Base-by-base conservation (phyloP, 2,797 vertebrate species). In the Gymnoscopelus microlampas region DNA sequence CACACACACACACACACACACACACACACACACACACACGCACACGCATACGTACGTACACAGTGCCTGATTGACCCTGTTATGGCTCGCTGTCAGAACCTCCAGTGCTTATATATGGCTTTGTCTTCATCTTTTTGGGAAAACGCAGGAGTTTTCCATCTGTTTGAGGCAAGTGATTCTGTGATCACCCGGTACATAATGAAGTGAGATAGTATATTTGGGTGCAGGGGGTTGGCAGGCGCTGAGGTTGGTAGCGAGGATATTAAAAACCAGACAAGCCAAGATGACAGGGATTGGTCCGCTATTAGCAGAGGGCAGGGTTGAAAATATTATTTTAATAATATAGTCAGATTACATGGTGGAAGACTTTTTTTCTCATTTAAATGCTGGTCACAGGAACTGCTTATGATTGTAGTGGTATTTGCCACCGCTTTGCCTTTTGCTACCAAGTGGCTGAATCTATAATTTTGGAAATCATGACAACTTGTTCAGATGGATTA, bases 191-290 rank as follows among this genome's bases (percentile, higher is more conserved):
- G 0, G 81, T 66, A 66, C 61, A 76, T 86, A 88, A 92, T 89
- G 90, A 93, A 86, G 89, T 89, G 89, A 91, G 87, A 92, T 86
- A 83, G 85, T 85, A 72, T 81, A 72, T 83, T 64, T 58, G 73
- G 83, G 71, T 85, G 84, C 79, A 80, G 61, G 72, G 74, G 75
- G 59, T 80, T 81, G 87, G 82, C 84, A 75, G 69, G n/a, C 80
- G 75, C 26, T 65, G 63, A 73, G 66, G 70, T 66, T 75, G 69
- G 88, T 78, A 83, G 82, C 64, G 29, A 60, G 71, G 67, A 79
- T 78, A 80, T 81, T 78, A 76, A 61, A 84, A 84, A 84, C 64
- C 81, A 82, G 66, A 70, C 67, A 29, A 62, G 19, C 63, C 77
- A 56, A 81, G 76, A 89, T 85, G 80, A 87, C 66, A 76, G 79